phyloP scores from a whole-genome alignment of 2,888 invertebrate species.

The Chaitophorus viminalis region DNA sequence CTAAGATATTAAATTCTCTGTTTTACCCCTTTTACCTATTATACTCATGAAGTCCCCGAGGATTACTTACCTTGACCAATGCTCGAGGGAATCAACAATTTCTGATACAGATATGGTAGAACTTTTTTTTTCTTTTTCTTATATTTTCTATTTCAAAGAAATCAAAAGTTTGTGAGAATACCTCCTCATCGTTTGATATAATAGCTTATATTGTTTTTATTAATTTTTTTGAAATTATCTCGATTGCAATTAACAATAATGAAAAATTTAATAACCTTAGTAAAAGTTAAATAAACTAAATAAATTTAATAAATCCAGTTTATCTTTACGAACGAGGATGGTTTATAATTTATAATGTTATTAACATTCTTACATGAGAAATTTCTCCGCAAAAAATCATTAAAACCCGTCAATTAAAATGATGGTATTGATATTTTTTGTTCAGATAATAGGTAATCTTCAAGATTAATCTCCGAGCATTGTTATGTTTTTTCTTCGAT shows the following conservation, averaged over 20 bases:
- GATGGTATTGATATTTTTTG: too few species aligned
- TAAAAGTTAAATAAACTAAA: too few species aligned
- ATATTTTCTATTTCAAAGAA: slow-evolving; percentile 10
- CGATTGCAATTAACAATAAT: not conserved
- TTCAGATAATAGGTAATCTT: too few species aligned
- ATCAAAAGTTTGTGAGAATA: not conserved
- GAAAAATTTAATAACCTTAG: not conserved
- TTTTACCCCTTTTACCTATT: slow-evolving; percentile 53
- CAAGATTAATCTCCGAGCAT: too few species aligned
- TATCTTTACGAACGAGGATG: too few species aligned
- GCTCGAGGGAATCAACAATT: slow-evolving; percentile 28
- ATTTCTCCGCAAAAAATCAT: too few species aligned
- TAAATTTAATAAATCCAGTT: not conserved
- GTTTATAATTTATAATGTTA: too few species aligned
- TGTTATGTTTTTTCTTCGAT: too few species aligned
- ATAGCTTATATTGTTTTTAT: not conserved
- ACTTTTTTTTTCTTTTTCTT: slow-evolving; percentile 5
- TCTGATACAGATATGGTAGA: slow-evolving; percentile 25
- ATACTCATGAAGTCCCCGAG: slow-evolving; percentile 5
- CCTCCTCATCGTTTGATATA: not conserved
- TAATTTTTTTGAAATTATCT: not conserved
- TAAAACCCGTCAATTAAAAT: too few species aligned
- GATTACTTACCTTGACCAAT: slow-evolving; percentile 45
- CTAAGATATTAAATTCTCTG: slow-evolving; percentile 56
- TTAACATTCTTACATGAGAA: too few species aligned